Base-by-base conservation (phyloP, 2,113 vertebrate species). In the Apteryx owenii region DNA sequence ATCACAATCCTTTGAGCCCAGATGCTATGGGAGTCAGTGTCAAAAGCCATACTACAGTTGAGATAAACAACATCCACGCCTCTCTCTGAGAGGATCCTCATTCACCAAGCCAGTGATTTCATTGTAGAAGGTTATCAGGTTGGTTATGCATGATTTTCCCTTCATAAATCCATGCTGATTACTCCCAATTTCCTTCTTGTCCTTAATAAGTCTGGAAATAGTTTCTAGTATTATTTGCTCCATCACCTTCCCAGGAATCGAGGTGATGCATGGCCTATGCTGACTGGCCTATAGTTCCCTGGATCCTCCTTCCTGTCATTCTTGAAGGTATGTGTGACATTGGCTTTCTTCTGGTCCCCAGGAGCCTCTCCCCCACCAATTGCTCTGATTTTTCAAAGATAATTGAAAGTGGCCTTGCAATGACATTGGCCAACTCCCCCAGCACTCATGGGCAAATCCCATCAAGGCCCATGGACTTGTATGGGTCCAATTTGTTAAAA, bases 391-490 rank as follows among this genome's bases (percentile, higher is more conserved):
- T 88, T 82, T 75, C 44, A 61, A 78, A 81, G 31, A 56, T 46
- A 81, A 46, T 14, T 61, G 84, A 51, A 50, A 85, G 46, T 26
- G 13, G 8, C 31, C 19, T 53, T 46, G 58, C 31, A 66, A n/a
- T 66, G 33, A 9, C 38, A 56, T 14, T 3, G 87, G 7, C 6
- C 23, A 78, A 10, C 10, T 85, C 50, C 31, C 23, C 73, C 12
- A 31, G 20, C 54, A 65, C 28, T 33, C 77, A 6, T 75, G 28
- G 12, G 3, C 50, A 7, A 8, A 78, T 78, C 20, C 33, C 44
- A 0, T 33, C 20, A 44, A 17, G 23, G 69, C 20, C n/a, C 13
- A 29, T 26, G 44, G 48, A 40, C 16, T 31, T 12, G 0, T 17
- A 4, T 61, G 5, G 50, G 6, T 65, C 15, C n/a, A 33, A 15